phyloP scores from a whole-genome alignment of 2,113 vertebrate species.

The Xenopus tropicalis region UCB_Xtro_10.0 CM004446.2:24914001-24914500 shows the following conservation, averaged over 20 bases:
- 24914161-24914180: neutral
- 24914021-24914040: slow-evolving; percentile 10
- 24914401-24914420: neutral
- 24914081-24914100: slow-evolving; percentile 11
- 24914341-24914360: neutral
- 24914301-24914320: slow-evolving; percentile 22
- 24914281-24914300: slow-evolving; percentile 48
- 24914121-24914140: neutral
- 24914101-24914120: no score
- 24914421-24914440: neutral
- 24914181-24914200: slow-evolving; percentile 8
- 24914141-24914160: neutral
- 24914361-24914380: neutral
- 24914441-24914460: no score
- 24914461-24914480: no score
- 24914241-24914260: slow-evolving; percentile 54
- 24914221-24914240: slow-evolving; percentile 41
- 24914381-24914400: neutral
- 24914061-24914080: slow-evolving; percentile 18
- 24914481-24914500: no score
- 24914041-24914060: slow-evolving; percentile 4
- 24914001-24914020: slow-evolving; percentile 16
- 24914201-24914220: slow-evolving; percentile 17
- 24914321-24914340: slow-evolving; percentile 7
- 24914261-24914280: slow-evolving; percentile 70